These are phyloP conservation scores for Temnothorax curvispinosus DNA, from an alignment of 1,140 invertebrate species.

Conservation along the genomic window DNA sequence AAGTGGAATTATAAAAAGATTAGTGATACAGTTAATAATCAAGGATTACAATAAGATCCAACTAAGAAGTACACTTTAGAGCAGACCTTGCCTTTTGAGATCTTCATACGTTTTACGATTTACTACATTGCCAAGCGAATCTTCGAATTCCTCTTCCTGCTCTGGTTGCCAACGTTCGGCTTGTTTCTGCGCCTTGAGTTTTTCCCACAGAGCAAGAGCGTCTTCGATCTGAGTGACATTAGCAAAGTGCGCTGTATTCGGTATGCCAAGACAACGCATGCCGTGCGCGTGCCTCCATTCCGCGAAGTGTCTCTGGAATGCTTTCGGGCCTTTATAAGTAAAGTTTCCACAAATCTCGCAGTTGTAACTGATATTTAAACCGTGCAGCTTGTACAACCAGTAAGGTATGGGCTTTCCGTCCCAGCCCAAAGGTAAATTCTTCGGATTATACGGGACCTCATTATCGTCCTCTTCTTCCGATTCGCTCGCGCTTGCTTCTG, in stretches of 20 bases:
- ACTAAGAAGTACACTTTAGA: slow-evolving; percentile 87
- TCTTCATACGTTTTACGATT: slow-evolving; percentile 99
- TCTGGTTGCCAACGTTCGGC: slow-evolving; percentile 98
- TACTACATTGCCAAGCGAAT: slow-evolving; percentile 99
- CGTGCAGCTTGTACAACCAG: slow-evolving; percentile 99
- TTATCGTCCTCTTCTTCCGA: slow-evolving; percentile 96
- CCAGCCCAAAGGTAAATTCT: slow-evolving; percentile 99
- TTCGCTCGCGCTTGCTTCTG: slow-evolving; percentile 94
- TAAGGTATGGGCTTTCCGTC: slow-evolving; percentile 99
- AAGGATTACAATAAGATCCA: neutral
- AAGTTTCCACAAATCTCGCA: slow-evolving; percentile 99
- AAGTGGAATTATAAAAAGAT: slow-evolving; percentile 7
- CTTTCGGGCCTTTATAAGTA: slow-evolving; percentile 99
- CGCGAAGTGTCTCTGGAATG: slow-evolving; percentile 99
- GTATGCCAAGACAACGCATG: slow-evolving; percentile 99
- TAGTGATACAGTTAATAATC: neutral
- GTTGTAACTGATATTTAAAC: slow-evolving; percentile 99
- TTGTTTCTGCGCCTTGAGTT: slow-evolving; percentile 97
- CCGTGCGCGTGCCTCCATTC: slow-evolving; percentile 99
- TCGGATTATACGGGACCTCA: slow-evolving; percentile 99
- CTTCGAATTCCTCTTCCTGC: slow-evolving; percentile 99
- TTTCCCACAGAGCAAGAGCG: slow-evolving; percentile 98
- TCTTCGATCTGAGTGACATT: slow-evolving; percentile 99
- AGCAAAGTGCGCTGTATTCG: slow-evolving; percentile 99
- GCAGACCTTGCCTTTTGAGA: slow-evolving; percentile 98